Percentiles rank a stretch among this genome's conserved stretches.
Evolutionary conservation across 2,797 vertebrate species (phyloP).

Genomic region (Labeo calbasu): DNA sequence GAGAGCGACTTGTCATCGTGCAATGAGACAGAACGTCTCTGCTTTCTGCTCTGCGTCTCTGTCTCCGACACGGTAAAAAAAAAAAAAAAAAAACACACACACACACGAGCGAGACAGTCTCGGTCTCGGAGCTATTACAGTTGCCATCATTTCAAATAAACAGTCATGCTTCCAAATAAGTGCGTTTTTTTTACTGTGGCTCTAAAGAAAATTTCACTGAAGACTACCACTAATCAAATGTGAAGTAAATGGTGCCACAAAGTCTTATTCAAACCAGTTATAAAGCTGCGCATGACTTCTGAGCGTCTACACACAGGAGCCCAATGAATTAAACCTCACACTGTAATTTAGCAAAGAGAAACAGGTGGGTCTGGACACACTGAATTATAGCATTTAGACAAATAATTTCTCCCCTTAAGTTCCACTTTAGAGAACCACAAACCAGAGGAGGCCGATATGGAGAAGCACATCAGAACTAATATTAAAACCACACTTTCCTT

Average conservation of each 20-base stretch:
- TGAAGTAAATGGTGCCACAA: slow-evolving; percentile 45
- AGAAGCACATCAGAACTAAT: slow-evolving; percentile 34
- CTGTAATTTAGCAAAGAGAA: slow-evolving; percentile 42
- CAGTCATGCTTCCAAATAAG: slow-evolving; percentile 34
- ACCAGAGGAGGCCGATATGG: not conserved
- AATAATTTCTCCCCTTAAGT: slow-evolving; percentile 37
- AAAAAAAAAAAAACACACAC: not conserved
- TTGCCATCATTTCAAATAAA: slow-evolving; percentile 49
- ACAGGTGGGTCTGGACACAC: slow-evolving; percentile 36
- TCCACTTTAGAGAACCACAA: slow-evolving; percentile 39
- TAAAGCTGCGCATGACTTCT: slow-evolving; percentile 31
- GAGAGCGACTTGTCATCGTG: slow-evolving; percentile 11
- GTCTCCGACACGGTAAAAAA: slow-evolving; percentile 10
- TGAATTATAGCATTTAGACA: slow-evolving; percentile 44
- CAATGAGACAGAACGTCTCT: slow-evolving; percentile 41
- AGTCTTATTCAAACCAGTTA: slow-evolving; percentile 47
- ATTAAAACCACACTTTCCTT: slow-evolving; percentile 40
- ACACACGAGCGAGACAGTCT: slow-evolving; percentile 35
- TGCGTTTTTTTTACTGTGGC: slow-evolving; percentile 22
- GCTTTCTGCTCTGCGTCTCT: slow-evolving; percentile 42
- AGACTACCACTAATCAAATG: slow-evolving; percentile 47
- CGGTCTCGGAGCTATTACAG: slow-evolving; percentile 43
- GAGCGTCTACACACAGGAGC: slow-evolving; percentile 41
- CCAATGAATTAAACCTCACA: slow-evolving; percentile 16
- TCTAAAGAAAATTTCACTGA: slow-evolving; percentile 42